These are phyloP conservation scores for Gymnorhina tibicen DNA, from an alignment of 2,113 vertebrate species.

Conservation along the genomic window DNA sequence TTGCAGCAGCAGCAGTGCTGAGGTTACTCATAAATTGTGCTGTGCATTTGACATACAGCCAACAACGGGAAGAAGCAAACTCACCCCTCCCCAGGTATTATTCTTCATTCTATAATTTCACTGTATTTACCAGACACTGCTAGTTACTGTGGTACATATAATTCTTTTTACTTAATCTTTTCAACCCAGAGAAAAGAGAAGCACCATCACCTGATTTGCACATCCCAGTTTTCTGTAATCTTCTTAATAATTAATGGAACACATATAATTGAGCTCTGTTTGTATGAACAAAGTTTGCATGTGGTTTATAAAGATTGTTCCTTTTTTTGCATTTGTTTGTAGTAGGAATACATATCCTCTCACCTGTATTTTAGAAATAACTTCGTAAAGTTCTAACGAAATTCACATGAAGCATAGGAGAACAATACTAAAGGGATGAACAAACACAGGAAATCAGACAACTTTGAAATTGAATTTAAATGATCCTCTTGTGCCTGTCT, in stretches of 20 bases:
- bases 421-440: background rate
- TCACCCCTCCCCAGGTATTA: background rate
- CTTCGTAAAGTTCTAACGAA: background rate
- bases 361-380: background rate
- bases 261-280: background rate
- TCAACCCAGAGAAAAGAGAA: background rate
- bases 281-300: background rate
- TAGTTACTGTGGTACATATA: background rate
- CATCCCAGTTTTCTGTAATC: background rate
- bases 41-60: background rate
- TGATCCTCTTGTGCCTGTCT: background rate
- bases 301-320: background rate
- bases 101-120: background rate
- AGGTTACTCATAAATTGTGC: slow-evolving; percentile 11
- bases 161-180: background rate
- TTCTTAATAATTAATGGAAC: background rate
- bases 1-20: background rate
- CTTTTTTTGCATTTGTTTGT: background rate
- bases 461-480: background rate
- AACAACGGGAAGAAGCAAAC: background rate
- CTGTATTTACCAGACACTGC: background rate
- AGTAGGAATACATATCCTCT: background rate
- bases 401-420: background rate
- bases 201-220: background rate
- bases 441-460: background rate